Evolutionary conservation across 1,140 invertebrate genomes (phyloP), one percentile per base, ranked within the genome.

Genomic region (Stegodyphus dumicola): DNA sequence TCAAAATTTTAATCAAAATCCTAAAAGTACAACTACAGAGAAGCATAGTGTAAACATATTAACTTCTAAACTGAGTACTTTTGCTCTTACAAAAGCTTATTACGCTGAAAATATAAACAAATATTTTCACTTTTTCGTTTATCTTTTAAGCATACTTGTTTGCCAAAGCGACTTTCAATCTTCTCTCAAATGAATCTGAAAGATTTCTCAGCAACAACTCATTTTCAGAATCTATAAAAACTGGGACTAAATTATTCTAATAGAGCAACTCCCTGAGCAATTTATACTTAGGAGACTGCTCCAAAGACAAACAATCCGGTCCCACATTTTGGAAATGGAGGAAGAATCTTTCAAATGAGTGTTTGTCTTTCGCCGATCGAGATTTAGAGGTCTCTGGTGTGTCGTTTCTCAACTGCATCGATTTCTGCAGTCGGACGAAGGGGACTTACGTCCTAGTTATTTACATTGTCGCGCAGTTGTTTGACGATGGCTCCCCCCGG

Each of bases 311-410:
- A 75, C 60, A 83, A 48, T 64, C 15, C 17, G 52, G 77, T 65
- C 54, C 7, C 78, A 18, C 67, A 71, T 71, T 71, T 81, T 13
- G 66, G 33, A 77, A 13, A 51, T 13, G 75, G 17, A 15, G 51
- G 18, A 64, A 81, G 69, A 51, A 74, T 60, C 66, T 73, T 74
- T 73, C 54, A 83, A 51, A 75, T 52, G 71, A 53, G 49, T 83
- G 71, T 83, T 83, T 83, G 80, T 83, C 80, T 83, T 83, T 74
- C 80, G 15, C 6, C 51, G 80, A 65, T 74, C 70, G 80, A 83
- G 69, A 81, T 81, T 81, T 81, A 81, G 67, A 18, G 10, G 76
- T 5, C 77, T 48, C 51, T 56, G 51, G 77, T n/a, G 76, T 77
- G 64, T 77, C 64, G 33, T 77, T 77, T 67, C 60, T 67, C 64